Evolutionary conservation across 2,797 vertebrate species (phyloP), one percentile per base, ranked within the genome.

Genomic region (Ctenosaura bakeri): DNA sequence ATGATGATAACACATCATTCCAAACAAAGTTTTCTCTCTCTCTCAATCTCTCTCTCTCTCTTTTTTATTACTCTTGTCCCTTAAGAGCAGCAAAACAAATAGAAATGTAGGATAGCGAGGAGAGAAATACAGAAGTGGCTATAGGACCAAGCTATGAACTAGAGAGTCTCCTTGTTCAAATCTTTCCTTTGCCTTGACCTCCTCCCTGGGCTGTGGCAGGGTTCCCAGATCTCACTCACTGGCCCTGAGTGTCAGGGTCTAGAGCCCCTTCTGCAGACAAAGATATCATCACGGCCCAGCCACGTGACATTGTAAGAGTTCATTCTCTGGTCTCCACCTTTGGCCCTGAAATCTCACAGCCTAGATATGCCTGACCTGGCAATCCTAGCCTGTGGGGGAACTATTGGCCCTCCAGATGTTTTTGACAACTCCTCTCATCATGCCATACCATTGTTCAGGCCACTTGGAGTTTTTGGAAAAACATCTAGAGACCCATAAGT

Each of bases 1-100:
- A 83, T 1, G 62, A 38, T 42, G 0, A 13, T 0, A 4, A 42
- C 3, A 24, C 18, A n/a, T 42, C 56, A 10, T 6, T 14, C 18
- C 42, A 9, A 64, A 64, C 20, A 82, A 13, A 1, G 64, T 38
- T 54, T 0, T 16, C 54, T 38, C 10, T 54, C 22, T 6, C n/a
- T 38, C 50, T n/a, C n/a, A n/a, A n/a, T n/a, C n/a, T 16, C 54
- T 38, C 10, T 16, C 54, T 38, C 10, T 14, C 7, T 24, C 18
- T 69, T 5, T 66, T 52, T 50, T 24, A 3, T 24, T 59, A 35
- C 5, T 73, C 26, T 69, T 78, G 35, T 32, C 20, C 42, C 46
- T 87, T n/a, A 83, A 38, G 2, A 13, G 13, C 42, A 24, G 20
- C 73, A 50, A n/a, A 22, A 74, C 12, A 35, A 42, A 2, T 2